Base-by-base conservation (phyloP, 2,113 vertebrate species). In the Planiliza haematocheilus region DNA sequence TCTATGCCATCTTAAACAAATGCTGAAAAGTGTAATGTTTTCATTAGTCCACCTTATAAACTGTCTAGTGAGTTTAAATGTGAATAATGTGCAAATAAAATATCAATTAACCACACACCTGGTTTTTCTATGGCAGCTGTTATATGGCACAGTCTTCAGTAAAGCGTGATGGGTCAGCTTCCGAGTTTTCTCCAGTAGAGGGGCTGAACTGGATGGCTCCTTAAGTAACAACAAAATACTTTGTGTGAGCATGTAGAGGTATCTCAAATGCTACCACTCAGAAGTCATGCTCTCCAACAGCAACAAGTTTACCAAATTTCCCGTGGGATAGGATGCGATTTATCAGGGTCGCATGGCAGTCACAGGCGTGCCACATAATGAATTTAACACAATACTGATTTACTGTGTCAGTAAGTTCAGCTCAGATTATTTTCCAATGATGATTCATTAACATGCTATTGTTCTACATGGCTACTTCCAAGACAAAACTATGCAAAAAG, bases 141-240 rank as follows among this genome's bases (percentile, higher is more conserved):
- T 96, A 74, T 98, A 98, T 0, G 96, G 94, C 1, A 87, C 88
- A 0, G 94, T 91, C 84, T 92, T 95, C 56, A 97, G 89, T 45
- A 98, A 80, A 6, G 95, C 96, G 1, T 91, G 95, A 69, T 94
- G 95, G 43, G 96, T 92, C 2, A 97, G 94, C 48, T 83, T 91
- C 34, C 91, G 86, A 0, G 97, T 99, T 80, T 93, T 92, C 0
- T 73, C 89, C 72, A 99, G 76, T 24, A 98, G 88, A n/a, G 97
- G 97, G 0, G 96, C 94, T 0, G 94, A 94, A 72, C 90, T 89
- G 55, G 89, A 87, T 0, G 81, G 37, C 50, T 70, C 93, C 89
- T 91, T 46, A 45, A 53, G 59, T 74, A 45, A 85, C 30, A 75
- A 56, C 16, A 39, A 46, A 49, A 43, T 5, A 20, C 1, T 20